A percentile compares a stretch with the other conserved stretches of the same genome.
Conservation (phyloP, 2,113 vertebrate species). For the Antennarius striatus region DNA sequence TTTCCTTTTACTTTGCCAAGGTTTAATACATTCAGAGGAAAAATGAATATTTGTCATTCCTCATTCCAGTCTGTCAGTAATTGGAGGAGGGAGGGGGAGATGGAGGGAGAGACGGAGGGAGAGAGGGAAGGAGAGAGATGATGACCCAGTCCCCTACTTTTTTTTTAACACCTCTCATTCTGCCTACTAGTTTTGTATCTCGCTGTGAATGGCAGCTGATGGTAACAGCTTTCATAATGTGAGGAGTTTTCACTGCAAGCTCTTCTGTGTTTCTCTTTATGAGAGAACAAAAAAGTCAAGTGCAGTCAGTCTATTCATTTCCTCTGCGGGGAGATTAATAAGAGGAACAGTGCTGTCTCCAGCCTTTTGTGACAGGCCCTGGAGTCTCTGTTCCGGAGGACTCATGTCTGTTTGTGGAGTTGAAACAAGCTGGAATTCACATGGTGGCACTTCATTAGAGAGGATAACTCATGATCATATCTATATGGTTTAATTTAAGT, state of each 20-base stretch:
- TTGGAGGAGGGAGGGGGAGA: constrained; percentile 47
- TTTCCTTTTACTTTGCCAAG: constrained; percentile 67
- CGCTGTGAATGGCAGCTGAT: constrained; percentile 66
- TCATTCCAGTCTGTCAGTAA: constrained; percentile 72
- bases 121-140: constrained; percentile 17
- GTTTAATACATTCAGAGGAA: constrained; percentile 65
- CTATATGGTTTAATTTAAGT: constrained; percentile 25
- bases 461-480: constrained; percentile 42
- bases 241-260: constrained; percentile 57
- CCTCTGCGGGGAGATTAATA: constrained; percentile 65
- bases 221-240: constrained; percentile 75
- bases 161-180: constrained; percentile 68
- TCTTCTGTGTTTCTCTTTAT: constrained; percentile 64
- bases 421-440: constrained; percentile 30
- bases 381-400: constrained; percentile 46
- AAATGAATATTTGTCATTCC: constrained; percentile 73
- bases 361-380: constrained; percentile 60
- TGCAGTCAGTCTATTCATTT: constrained; percentile 64
- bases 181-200: constrained; percentile 70
- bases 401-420: constrained; percentile 37
- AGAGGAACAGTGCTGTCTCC: constrained; percentile 58
- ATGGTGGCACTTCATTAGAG: constrained; percentile 17
- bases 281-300: constrained; percentile 59
- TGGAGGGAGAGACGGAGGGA: constrained; percentile 17
- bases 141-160: constrained; percentile 73